A percentile compares a stretch with the other conserved stretches of the same genome.
phyloP scores from a whole-genome alignment of 1,140 invertebrate species.

The Triops cancriformis region DNA sequence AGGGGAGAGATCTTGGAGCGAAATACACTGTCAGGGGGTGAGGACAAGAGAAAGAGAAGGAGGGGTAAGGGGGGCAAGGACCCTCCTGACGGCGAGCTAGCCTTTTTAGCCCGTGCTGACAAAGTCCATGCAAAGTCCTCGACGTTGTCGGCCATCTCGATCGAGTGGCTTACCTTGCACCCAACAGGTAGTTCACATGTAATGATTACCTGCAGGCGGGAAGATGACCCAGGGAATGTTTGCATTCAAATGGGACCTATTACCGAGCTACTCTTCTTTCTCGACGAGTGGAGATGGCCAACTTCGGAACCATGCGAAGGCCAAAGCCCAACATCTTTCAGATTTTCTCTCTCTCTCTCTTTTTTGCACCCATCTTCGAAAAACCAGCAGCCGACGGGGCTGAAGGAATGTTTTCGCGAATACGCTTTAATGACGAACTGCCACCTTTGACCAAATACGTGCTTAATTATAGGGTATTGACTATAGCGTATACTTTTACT shows the following conservation, averaged over 20 bases:
- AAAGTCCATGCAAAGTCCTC: not conserved
- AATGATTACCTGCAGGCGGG: constrained; percentile 5
- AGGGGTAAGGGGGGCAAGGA: not conserved
- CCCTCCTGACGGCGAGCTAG: not conserved
- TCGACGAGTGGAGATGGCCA: not conserved
- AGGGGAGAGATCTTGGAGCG: not conserved
- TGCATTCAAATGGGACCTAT: constrained; percentile 8
- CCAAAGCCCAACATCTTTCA: not conserved
- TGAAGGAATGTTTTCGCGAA: no score
- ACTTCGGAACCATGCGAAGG: not conserved
- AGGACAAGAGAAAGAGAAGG: not conserved
- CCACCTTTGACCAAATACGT: no score
- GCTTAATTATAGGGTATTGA: no score
- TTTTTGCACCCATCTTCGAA: no score
- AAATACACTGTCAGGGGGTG: not conserved
- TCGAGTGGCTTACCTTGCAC: constrained; percentile 4
- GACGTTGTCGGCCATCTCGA: not conserved
- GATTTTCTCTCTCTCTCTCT: not conserved
- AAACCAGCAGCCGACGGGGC: not conserved
- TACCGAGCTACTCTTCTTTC: not conserved
- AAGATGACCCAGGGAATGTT: not conserved
- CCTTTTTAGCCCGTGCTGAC: not conserved
- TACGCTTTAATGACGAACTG: no score
- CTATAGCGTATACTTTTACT: no score
- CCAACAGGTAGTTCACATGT: constrained; percentile 10